phyloP scores from a whole-genome alignment of 2,113 vertebrate species.

The Piaya cayana region DNA sequence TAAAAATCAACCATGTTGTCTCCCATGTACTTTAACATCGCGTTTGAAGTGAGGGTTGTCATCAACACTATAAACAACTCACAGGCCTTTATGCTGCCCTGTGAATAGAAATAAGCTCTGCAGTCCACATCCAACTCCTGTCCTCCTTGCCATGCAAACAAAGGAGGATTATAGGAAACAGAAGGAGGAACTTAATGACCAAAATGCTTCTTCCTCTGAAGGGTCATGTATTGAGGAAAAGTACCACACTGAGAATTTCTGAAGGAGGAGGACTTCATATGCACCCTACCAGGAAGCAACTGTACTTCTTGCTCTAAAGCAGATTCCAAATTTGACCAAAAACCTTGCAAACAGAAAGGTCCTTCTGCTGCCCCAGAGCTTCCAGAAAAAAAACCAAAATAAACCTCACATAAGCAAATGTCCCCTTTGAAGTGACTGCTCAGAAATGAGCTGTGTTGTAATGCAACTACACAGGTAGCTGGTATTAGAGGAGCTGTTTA shows the following conservation, averaged over 20 bases:
- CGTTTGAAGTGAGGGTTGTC: neutral
- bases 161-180: rapidly evolving
- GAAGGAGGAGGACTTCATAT: neutral
- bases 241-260: neutral
- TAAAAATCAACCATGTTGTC: neutral
- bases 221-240: neutral
- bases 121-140: neutral
- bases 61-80: neutral
- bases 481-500: neutral
- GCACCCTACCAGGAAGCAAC: neutral
- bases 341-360: neutral
- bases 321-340: rapidly evolving
- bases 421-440: neutral
- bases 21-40: neutral
- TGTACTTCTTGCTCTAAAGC: neutral
- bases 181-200: neutral
- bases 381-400: neutral
- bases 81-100: neutral
- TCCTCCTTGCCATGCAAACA: rapidly evolving
- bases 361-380: neutral
- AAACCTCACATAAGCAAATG: neutral
- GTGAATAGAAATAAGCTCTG: neutral
- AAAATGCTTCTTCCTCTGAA: neutral
- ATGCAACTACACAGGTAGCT: neutral
- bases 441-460: neutral